These are phyloP conservation scores for Alethe castanea DNA, from an alignment of 2,113 vertebrate species.

Conservation along the genomic window DNA sequence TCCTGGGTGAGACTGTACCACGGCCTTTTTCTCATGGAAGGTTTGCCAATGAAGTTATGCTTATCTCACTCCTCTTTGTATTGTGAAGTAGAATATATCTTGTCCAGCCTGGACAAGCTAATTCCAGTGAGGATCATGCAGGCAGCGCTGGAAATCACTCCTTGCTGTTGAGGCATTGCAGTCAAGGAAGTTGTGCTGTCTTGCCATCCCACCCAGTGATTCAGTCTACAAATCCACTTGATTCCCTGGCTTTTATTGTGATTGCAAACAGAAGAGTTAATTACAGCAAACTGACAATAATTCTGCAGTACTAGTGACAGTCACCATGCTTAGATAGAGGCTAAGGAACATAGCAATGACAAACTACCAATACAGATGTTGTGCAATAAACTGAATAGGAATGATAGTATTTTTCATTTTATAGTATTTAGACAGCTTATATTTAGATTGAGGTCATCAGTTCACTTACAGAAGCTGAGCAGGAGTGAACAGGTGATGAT, in stretches of 20 bases:
- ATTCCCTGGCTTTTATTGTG: neutral
- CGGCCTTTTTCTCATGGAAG: neutral
- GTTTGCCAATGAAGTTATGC: neutral
- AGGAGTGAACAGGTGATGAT: neutral
- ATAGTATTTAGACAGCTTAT: neutral
- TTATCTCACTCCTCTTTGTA: neutral
- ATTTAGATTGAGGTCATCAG: neutral
- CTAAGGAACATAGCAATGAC: neutral
- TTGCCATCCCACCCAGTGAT: neutral
- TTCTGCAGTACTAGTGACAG: neutral
- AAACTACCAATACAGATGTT: neutral
- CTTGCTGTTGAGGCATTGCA: neutral
- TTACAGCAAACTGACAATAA: neutral
- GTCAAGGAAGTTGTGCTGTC: neutral
- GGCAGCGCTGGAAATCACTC: neutral
- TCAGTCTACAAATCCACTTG: neutral
- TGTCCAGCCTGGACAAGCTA: neutral
- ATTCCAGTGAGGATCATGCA: neutral
- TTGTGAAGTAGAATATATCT: neutral
- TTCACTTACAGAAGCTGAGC: neutral
- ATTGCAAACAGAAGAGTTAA: neutral
- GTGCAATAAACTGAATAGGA: neutral
- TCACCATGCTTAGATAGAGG: neutral
- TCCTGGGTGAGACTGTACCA: conserved; percentile 13
- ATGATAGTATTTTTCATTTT: neutral